Evolutionary conservation across 2,888 invertebrate genomes (phyloP).

Genomic region (Holacanthella duospinosa): DNA sequence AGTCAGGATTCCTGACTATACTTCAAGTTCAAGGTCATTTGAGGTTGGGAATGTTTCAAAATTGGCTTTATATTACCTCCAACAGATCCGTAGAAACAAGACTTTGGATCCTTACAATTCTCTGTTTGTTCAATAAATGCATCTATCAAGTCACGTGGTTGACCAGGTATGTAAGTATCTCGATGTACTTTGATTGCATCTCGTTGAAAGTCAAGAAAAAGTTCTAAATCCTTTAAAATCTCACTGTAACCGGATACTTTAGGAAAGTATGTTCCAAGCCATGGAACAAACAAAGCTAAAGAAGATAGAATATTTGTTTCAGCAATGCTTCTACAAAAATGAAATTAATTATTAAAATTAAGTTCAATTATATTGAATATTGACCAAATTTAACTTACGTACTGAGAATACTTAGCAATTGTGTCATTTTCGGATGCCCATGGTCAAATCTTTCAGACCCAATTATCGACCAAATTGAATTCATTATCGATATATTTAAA

Average conservation of each 20-base stretch:
- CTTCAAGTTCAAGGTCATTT: too few species aligned
- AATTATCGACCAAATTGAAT: slow-evolving; percentile 21
- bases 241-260: slow-evolving; percentile 18
- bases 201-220: slow-evolving; percentile 13
- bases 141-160: slow-evolving; percentile 20
- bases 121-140: slow-evolving; percentile 20
- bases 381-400: not conserved
- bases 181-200: slow-evolving; percentile 11
- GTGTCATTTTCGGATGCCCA: slow-evolving; percentile 3
- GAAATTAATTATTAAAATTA: too few species aligned
- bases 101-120: slow-evolving; percentile 2
- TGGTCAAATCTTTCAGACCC: slow-evolving; percentile 8
- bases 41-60: too few species aligned
- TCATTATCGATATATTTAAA: slow-evolving; percentile 18
- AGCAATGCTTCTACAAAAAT: slow-evolving; percentile 15
- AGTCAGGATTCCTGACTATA: too few species aligned
- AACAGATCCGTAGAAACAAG: not conserved
- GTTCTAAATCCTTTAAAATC: slow-evolving; percentile 19
- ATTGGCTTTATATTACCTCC: too few species aligned
- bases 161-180: slow-evolving; percentile 11
- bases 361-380: not conserved
- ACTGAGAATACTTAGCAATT: not conserved
- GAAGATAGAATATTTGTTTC: slow-evolving; percentile 19
- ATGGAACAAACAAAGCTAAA: slow-evolving; percentile 25
- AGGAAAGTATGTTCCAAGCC: slow-evolving; percentile 23